Conservation (phyloP, 2,113 vertebrate genomes). For the Fukomys damarensis region DNA sequence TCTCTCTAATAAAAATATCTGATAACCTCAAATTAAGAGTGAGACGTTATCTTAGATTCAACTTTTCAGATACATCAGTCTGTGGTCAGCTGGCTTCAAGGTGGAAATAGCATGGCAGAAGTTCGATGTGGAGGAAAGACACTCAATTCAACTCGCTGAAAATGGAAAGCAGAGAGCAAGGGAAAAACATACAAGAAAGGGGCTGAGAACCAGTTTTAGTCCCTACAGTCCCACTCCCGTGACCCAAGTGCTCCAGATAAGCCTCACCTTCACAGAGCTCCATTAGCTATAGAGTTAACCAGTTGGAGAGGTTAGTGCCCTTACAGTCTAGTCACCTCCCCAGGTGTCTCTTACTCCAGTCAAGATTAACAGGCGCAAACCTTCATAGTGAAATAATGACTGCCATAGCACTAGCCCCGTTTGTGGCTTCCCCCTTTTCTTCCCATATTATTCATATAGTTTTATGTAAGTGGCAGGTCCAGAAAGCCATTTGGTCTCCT, state of each 20-base stretch:
- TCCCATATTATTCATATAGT: neutral
- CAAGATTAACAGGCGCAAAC: neutral
- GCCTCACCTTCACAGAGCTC: neutral
- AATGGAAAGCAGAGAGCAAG: neutral
- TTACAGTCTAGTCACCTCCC: neutral
- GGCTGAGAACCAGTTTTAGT: neutral
- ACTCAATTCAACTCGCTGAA: neutral
- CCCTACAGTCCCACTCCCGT: neutral
- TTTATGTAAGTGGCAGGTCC: neutral
- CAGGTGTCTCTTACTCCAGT: neutral
- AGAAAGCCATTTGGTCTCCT: neutral
- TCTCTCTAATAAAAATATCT: neutral
- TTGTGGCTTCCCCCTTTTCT: neutral
- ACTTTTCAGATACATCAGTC: neutral
- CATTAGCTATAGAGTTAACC: neutral
- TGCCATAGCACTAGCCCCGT: neutral
- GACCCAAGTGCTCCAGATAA: neutral
- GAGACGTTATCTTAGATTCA: neutral
- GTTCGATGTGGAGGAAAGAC: neutral
- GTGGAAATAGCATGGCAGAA: neutral
- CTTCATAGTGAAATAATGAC: neutral
- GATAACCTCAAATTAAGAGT: neutral
- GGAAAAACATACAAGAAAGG: neutral
- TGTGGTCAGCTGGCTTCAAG: neutral
- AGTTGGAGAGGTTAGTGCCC: neutral